Evolutionary conservation across 1,140 invertebrate species (phyloP).

Genomic region (Tetranychus cinnabarinus): DNA sequence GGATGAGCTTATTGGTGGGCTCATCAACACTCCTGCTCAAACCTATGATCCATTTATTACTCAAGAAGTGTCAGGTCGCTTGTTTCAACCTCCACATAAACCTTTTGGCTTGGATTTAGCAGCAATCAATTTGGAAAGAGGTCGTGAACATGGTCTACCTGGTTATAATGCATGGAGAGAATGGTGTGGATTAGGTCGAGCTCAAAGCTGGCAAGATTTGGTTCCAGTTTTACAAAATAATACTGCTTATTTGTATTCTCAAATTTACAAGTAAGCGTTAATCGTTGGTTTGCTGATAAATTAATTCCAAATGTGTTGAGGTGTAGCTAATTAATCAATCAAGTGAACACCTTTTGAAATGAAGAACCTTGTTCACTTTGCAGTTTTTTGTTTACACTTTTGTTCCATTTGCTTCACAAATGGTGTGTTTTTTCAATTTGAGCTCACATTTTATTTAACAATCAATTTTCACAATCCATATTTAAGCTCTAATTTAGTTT

Average conservation of each 20-base stretch:
- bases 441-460: no score
- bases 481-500: no score
- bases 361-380: no score
- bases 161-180: conserved; percentile 48
- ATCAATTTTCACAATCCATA: no score
- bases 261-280: conserved; percentile 14
- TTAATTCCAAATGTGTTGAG: background rate
- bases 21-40: conserved; percentile 77
- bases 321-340: no score
- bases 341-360: no score
- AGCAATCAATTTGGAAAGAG: conserved; percentile 60
- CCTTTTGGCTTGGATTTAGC: conserved; percentile 55
- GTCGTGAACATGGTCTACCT: conserved; percentile 63
- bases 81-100: conserved; percentile 33
- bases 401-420: no score
- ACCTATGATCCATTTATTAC: conserved; percentile 85
- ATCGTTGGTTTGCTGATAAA: background rate
- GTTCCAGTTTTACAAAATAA: conserved; percentile 12
- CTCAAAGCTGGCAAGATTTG: conserved; percentile 16
- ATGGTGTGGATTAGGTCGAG: conserved; percentile 32
- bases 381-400: no score
- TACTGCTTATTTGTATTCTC: conserved; percentile 14
- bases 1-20: conserved; percentile 72
- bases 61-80: conserved; percentile 39
- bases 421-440: no score